A percentile compares a stretch with the other conserved stretches of the same genome.
phyloP scores from a whole-genome alignment of 2,888 invertebrate genomes.

The Scaptomyza parva region DNA sequence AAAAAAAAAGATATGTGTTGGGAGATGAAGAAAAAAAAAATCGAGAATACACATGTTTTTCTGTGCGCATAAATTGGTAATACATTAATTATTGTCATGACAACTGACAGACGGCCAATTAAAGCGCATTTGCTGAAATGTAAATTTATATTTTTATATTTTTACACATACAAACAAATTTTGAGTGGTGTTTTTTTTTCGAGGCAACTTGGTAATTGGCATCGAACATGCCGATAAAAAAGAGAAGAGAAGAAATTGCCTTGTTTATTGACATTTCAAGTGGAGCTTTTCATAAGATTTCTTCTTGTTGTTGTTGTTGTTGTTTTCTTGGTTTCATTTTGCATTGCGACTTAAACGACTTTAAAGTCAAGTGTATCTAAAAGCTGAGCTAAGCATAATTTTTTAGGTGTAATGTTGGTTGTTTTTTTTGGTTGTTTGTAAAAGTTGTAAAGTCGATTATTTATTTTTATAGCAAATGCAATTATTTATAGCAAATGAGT shows the following conservation, averaged over 20 bases:
- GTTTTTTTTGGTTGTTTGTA: too few relatives aligned
- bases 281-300: constrained; percentile 28
- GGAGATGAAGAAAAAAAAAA: too few relatives aligned
- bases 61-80: constrained; percentile 63
- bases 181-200: constrained; percentile 18
- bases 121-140: constrained; percentile 65
- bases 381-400: constrained; percentile 6
- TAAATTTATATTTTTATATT: constrained; percentile 58
- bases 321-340: constrained; percentile 19
- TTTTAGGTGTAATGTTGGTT: neutral
- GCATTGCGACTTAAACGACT: neutral
- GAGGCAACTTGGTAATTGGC: constrained; percentile 54
- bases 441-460: too few relatives aligned
- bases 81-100: constrained; percentile 76
- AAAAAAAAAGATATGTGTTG: too few relatives aligned
- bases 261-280: constrained; percentile 52
- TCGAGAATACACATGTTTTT: constrained; percentile 1
- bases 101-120: constrained; percentile 79
- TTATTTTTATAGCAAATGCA: too few relatives aligned
- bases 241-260: constrained; percentile 15
- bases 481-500: too few relatives aligned
- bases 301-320: neutral
- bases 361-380: neutral
- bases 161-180: neutral
- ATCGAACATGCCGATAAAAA: constrained; percentile 26